These are phyloP conservation scores for Troides helena DNA, from an alignment of 2,888 invertebrate species.

Conservation along the genomic window DNA sequence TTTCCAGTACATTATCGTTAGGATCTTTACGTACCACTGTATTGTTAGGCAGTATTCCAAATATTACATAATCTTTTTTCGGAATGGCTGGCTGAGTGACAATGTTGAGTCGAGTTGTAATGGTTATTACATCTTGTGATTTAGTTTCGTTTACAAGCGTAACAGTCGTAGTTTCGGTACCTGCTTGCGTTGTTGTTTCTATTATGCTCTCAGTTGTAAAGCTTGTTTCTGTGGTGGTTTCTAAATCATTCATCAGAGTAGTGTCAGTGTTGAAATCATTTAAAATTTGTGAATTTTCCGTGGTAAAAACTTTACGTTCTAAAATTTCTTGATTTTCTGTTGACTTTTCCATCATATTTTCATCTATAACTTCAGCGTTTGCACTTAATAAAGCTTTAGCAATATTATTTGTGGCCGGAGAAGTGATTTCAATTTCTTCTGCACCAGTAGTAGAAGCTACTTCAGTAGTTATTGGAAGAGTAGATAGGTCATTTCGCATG, in stretches of 20 bases:
- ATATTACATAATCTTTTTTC: slow-evolving; percentile 85
- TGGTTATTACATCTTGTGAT: slow-evolving; percentile 44
- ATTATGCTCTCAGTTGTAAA: slow-evolving; percentile 42
- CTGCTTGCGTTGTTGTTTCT: slow-evolving; percentile 44
- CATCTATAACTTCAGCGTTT: slow-evolving; percentile 29
- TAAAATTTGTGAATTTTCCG: slow-evolving; percentile 38
- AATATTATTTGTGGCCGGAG: slow-evolving; percentile 33
- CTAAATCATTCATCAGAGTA: slow-evolving; percentile 37
- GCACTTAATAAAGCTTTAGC: slow-evolving; percentile 35
- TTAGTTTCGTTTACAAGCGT: slow-evolving; percentile 42
- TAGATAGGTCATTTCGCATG: slow-evolving; percentile 23
- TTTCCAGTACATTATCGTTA: slow-evolving; percentile 82
- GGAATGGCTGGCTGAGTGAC: slow-evolving; percentile 61
- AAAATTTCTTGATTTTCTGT: slow-evolving; percentile 17
- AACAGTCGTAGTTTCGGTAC: slow-evolving; percentile 41
- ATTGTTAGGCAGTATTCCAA: slow-evolving; percentile 88
- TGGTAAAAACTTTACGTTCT: slow-evolving; percentile 22
- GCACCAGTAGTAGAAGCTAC: slow-evolving; percentile 29
- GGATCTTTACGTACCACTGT: slow-evolving; percentile 88
- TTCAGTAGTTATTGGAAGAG: slow-evolving; percentile 33
- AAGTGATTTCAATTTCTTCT: slow-evolving; percentile 32
- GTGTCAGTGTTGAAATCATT: slow-evolving; percentile 39
- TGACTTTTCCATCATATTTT: slow-evolving; percentile 30
- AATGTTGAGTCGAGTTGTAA: slow-evolving; percentile 45
- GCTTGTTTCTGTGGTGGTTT: slow-evolving; percentile 34